Conservation (phyloP, 2,113 vertebrate species). For the Pyxicephalus adspersus region DNA sequence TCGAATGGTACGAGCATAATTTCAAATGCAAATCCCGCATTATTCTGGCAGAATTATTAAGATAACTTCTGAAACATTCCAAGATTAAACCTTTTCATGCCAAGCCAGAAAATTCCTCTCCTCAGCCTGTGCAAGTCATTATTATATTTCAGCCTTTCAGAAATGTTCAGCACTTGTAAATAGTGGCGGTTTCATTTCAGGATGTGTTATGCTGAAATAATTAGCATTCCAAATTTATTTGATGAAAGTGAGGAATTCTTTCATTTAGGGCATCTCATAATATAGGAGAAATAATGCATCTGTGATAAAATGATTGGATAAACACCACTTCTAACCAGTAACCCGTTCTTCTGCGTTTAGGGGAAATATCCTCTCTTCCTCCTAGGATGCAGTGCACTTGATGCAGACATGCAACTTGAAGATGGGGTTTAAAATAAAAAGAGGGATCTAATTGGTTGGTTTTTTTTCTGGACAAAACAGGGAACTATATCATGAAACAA, state of each 20-base stretch:
- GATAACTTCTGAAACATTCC: constrained; percentile 54
- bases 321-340: no score
- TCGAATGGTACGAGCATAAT: constrained; percentile 46
- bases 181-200: constrained; percentile 35
- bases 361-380: no score
- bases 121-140: constrained; percentile 22
- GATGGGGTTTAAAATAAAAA: no score
- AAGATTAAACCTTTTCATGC: constrained; percentile 56
- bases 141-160: constrained; percentile 31
- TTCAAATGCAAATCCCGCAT: constrained; percentile 55
- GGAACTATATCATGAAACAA: no score
- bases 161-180: constrained; percentile 32
- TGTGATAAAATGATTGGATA: no score
- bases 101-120: constrained; percentile 52
- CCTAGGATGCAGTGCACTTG: no score
- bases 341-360: no score
- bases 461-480: no score
- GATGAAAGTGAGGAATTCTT: background rate
- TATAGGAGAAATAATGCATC: no score
- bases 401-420: no score
- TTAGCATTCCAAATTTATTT: constrained; percentile 23
- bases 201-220: constrained; percentile 38
- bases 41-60: constrained; percentile 55
- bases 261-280: no score
- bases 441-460: no score